Percentiles rank a stretch among this genome's conserved stretches.
phyloP scores from a whole-genome alignment of 1,140 invertebrate species.

The Rhopalosiphum maidis region DNA sequence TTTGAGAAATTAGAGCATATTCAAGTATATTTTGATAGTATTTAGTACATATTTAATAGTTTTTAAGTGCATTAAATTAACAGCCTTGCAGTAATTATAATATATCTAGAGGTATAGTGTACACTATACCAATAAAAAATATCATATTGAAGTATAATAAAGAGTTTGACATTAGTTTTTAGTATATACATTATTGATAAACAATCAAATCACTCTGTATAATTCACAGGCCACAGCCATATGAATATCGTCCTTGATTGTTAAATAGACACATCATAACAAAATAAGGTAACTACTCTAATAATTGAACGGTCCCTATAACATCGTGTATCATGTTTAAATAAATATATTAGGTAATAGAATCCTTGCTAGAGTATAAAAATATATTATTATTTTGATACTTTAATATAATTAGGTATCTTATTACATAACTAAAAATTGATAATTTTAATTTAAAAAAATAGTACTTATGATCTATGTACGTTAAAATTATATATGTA shows the following conservation, averaged over 20 bases:
- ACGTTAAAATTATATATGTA: background rate
- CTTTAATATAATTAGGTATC: background rate
- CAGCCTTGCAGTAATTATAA: background rate
- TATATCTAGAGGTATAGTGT: background rate
- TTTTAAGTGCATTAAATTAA: too few relatives aligned
- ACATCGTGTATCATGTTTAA: background rate
- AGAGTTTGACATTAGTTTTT: background rate
- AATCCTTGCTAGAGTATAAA: background rate
- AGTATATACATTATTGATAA: slow-evolving; percentile 25
- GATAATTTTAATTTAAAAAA: background rate
- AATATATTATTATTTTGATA: background rate
- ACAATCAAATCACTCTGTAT: slow-evolving; percentile 25
- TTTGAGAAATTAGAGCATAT: too few relatives aligned
- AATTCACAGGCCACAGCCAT: background rate
- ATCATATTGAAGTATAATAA: background rate
- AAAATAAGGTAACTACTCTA: slow-evolving; percentile 34
- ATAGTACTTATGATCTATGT: background rate
- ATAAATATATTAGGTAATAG: background rate
- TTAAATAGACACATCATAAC: slow-evolving; percentile 32
- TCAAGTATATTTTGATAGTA: too few relatives aligned
- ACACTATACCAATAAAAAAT: background rate
- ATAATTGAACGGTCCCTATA: slow-evolving; percentile 13
- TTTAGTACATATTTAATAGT: too few relatives aligned
- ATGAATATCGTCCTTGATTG: slow-evolving; percentile 24
- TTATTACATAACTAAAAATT: background rate